Evolutionary conservation across 2,113 vertebrate genomes (phyloP).

Genomic region (Columbina picui): DNA sequence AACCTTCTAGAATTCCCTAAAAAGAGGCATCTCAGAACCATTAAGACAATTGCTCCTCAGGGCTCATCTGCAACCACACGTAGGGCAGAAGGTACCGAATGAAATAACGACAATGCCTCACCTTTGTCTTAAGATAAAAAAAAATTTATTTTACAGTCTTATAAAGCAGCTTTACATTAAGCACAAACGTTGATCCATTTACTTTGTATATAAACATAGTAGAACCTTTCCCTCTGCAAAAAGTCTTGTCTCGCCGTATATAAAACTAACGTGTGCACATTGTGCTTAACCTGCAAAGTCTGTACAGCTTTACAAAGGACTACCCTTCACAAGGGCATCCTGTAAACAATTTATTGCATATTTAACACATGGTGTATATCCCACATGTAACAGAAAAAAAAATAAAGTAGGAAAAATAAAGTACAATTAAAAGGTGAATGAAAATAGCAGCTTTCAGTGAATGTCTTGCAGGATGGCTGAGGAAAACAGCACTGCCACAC

Average conservation of each 20-base stretch:
- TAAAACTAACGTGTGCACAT: conserved; percentile 95
- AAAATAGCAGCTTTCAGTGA: conserved; percentile 83
- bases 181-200: conserved; percentile 86
- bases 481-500: not conserved
- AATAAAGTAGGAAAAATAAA: not conserved
- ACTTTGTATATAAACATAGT: conserved; percentile 88
- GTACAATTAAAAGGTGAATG: conserved; percentile 67
- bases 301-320: conserved; percentile 87
- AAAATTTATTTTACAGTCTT: conserved; percentile 93
- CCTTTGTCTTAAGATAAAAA: conserved; percentile 69
- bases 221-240: conserved; percentile 79
- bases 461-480: conserved; percentile 68
- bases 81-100: rapidly evolving
- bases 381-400: conserved; percentile 71
- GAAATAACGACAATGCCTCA: rapidly evolving
- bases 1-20: not conserved
- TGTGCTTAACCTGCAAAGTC: conserved; percentile 95
- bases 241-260: conserved; percentile 78
- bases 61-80: rapidly evolving
- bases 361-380: conserved; percentile 83
- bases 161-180: conserved; percentile 91
- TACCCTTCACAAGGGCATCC: conserved; percentile 78
- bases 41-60: rapidly evolving
- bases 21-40: not conserved
- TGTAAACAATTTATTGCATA: conserved; percentile 99